phyloP scores from a whole-genome alignment of 2,113 vertebrate genomes.

The Cygnus buccinator region DNA sequence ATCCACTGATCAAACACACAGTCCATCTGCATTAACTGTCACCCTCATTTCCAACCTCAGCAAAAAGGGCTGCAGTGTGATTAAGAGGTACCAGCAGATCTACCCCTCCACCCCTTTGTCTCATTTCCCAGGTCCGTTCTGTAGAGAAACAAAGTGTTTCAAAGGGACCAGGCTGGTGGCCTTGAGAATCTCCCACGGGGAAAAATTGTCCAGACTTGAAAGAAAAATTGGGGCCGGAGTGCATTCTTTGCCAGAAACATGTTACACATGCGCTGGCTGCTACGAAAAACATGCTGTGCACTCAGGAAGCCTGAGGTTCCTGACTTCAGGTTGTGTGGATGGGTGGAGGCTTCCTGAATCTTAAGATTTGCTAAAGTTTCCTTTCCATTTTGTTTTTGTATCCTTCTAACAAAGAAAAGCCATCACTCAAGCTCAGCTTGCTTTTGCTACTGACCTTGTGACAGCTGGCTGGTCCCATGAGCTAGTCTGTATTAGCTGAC shows the following conservation, averaged over 20 bases:
- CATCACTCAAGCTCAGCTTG: slow-evolving; percentile 31
- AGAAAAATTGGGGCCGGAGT: slow-evolving; percentile 9
- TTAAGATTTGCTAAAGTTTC: slow-evolving; percentile 75
- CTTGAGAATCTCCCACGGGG: not conserved
- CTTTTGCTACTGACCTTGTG: slow-evolving; percentile 34
- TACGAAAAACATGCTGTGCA: slow-evolving; percentile 26
- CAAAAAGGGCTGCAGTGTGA: not conserved
- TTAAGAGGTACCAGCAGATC: not conserved
- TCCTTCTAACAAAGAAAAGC: slow-evolving; percentile 70
- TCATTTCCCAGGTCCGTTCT: not conserved
- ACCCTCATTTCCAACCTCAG: not conserved
- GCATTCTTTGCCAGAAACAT: slow-evolving; percentile 47
- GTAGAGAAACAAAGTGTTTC: slow-evolving; percentile 6
- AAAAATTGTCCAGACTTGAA: slow-evolving; percentile 27
- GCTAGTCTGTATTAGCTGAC: not conserved
- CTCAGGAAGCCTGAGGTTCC: slow-evolving; percentile 68
- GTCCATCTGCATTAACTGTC: not conserved
- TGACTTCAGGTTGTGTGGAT: slow-evolving; percentile 71
- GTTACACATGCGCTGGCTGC: not conserved
- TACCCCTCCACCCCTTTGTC: not conserved
- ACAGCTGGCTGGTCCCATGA: not conserved
- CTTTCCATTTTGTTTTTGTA: slow-evolving; percentile 74
- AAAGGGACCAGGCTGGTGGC: not conserved
- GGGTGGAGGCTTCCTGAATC: slow-evolving; percentile 77
- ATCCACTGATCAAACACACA: not conserved